These are phyloP conservation scores for Girardia tigrina DNA, from an alignment of 2,888 invertebrate species.

Conservation along the genomic window DNA sequence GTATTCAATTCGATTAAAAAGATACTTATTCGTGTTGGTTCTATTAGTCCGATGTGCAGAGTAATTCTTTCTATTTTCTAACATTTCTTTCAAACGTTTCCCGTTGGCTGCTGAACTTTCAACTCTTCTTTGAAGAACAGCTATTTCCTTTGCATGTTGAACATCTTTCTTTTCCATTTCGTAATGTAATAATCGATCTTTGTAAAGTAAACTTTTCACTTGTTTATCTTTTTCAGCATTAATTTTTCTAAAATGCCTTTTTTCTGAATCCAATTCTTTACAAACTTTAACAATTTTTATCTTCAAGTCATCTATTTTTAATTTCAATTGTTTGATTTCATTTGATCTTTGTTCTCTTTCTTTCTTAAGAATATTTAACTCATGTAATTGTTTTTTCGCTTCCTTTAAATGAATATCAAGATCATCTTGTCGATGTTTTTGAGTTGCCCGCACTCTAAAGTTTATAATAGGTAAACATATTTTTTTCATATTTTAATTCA, in stretches of 20 bases:
- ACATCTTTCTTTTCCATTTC: conserved; percentile 1
- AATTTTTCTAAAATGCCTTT: neutral
- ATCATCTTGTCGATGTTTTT: neutral
- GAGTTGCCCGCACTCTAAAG: neutral
- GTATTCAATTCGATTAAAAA: neutral
- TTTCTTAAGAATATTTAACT: neutral
- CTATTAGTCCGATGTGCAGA: neutral
- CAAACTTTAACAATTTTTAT: neutral
- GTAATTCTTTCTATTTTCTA: neutral
- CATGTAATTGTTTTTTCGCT: conserved; percentile 12
- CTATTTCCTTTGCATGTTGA: conserved; percentile 3
- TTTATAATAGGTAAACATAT: too few species aligned
- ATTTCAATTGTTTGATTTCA: neutral
- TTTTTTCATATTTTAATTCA: too few species aligned
- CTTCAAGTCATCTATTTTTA: neutral
- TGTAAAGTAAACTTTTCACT: neutral
- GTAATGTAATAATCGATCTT: neutral
- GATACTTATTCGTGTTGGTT: neutral
- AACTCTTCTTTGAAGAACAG: neutral
- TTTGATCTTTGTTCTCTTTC: neutral
- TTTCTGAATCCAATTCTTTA: neutral
- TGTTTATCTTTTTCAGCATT: conserved; percentile 1
- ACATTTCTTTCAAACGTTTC: neutral
- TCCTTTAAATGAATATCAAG: neutral
- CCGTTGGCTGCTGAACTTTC: neutral